Evolutionary conservation across 1,140 invertebrate species (phyloP).

Genomic region (Penaeus japonicus): DNA sequence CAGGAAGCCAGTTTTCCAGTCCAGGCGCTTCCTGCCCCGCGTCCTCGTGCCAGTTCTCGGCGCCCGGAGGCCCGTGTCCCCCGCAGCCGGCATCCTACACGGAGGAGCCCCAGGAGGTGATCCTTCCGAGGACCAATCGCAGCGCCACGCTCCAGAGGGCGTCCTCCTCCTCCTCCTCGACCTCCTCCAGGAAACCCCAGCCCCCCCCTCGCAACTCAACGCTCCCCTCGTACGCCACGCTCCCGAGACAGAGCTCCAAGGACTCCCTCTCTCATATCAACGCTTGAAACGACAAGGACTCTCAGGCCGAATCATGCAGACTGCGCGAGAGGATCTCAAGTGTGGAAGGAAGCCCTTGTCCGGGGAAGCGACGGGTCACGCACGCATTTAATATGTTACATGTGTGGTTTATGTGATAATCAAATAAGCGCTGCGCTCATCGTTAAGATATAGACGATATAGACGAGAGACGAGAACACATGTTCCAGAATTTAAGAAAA

Average conservation of each 20-base stretch:
- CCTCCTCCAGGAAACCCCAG: slow-evolving; percentile 45
- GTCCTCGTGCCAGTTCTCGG: slow-evolving; percentile 31
- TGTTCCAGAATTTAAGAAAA: no score
- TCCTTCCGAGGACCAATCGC: slow-evolving; percentile 15
- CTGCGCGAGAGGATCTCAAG: no score
- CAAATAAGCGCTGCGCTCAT: no score
- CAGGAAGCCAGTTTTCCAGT: slow-evolving; percentile 54
- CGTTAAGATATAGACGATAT: no score
- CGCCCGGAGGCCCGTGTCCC: slow-evolving; percentile 6
- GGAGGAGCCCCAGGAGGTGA: slow-evolving; percentile 15
- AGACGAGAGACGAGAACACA: no score
- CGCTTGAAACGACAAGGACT: slow-evolving; percentile 23
- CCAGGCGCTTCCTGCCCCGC: slow-evolving; percentile 33
- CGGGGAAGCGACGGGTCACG: no score
- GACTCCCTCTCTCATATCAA: slow-evolving; percentile 56
- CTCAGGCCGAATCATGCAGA: not conserved
- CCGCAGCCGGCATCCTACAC: not conserved
- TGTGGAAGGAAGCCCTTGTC: no score
- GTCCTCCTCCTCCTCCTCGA: slow-evolving; percentile 32
- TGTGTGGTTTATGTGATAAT: no score
- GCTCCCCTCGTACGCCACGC: slow-evolving; percentile 48
- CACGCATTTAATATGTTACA: no score
- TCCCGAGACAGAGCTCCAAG: slow-evolving; percentile 53
- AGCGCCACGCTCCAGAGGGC: slow-evolving; percentile 36
- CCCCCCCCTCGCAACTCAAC: slow-evolving; percentile 53